Conservation (phyloP, 2,113 vertebrate species). For the Sapajus apella region DNA sequence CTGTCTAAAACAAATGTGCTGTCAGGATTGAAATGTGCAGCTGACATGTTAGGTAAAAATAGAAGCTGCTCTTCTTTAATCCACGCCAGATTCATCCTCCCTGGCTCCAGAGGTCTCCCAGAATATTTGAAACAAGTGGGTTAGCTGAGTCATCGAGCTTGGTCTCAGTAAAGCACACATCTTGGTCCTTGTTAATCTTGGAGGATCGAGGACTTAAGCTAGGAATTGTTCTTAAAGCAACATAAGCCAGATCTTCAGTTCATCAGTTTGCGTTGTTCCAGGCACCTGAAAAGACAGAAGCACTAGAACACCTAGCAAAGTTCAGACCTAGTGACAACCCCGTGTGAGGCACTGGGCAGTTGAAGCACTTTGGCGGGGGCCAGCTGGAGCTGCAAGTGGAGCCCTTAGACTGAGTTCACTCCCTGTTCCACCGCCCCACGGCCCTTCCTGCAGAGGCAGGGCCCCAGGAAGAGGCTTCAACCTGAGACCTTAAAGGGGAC, state of each 20-base stretch:
- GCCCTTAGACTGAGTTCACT: not conserved
- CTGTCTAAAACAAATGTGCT: not conserved
- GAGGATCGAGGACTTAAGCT: not conserved
- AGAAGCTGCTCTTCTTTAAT: constrained; percentile 19
- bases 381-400: not conserved
- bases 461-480: not conserved
- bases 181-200: not conserved
- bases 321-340: not conserved
- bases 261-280: not conserved
- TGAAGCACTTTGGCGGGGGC: not conserved
- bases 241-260: not conserved
- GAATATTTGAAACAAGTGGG: constrained; percentile 2
- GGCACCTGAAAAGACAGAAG: not conserved
- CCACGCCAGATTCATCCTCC: not conserved
- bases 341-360: not conserved
- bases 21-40: not conserved
- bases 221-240: not conserved
- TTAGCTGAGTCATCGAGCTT: not conserved
- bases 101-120: not conserved
- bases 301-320: not conserved
- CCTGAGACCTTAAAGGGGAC: not conserved
- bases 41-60: constrained; percentile 36
- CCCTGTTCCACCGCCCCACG: accelerated
- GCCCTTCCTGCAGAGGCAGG: not conserved
- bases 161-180: not conserved